phyloP scores from a whole-genome alignment of 2,888 invertebrate species.

The Heteropelma amictum region DNA sequence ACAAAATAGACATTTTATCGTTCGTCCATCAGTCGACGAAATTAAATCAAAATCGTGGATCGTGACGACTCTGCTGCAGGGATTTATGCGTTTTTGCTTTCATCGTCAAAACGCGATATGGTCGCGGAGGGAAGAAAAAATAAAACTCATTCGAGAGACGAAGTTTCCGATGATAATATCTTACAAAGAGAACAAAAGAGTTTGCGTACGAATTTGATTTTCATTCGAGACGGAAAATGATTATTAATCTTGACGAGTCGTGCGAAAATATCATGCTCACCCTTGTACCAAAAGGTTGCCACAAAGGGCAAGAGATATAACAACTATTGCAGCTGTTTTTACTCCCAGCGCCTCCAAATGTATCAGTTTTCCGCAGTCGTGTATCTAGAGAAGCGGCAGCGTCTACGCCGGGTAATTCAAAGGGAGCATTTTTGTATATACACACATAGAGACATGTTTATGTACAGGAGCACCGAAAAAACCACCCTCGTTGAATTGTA shows the following conservation, averaged over 20 bases:
- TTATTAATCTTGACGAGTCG: slow-evolving; percentile 54
- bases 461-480: slow-evolving; percentile 5
- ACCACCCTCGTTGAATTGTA: slow-evolving; percentile 36
- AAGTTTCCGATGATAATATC: not conserved
- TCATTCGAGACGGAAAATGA: slow-evolving; percentile 37
- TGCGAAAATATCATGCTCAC: slow-evolving; percentile 42
- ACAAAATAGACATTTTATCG: not conserved
- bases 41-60: not conserved
- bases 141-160: not conserved
- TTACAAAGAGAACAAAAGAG: not conserved
- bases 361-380: slow-evolving; percentile 29
- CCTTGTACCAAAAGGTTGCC: not conserved
- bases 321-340: slow-evolving; percentile 50
- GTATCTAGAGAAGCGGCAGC: too few species aligned
- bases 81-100: too few species aligned
- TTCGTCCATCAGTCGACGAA: too few species aligned
- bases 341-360: slow-evolving; percentile 53
- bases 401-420: too few species aligned
- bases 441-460: not conserved
- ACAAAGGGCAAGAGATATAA: not conserved
- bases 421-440: too few species aligned
- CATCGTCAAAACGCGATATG: too few species aligned
- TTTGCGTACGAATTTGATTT: slow-evolving; percentile 35
- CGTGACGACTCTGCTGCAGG: too few species aligned
- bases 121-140: not conserved